Evolutionary conservation across 2,113 vertebrate species (phyloP), one percentile per base, ranked within the genome.

Genomic region (Eretmodus cyanostictus): DNA sequence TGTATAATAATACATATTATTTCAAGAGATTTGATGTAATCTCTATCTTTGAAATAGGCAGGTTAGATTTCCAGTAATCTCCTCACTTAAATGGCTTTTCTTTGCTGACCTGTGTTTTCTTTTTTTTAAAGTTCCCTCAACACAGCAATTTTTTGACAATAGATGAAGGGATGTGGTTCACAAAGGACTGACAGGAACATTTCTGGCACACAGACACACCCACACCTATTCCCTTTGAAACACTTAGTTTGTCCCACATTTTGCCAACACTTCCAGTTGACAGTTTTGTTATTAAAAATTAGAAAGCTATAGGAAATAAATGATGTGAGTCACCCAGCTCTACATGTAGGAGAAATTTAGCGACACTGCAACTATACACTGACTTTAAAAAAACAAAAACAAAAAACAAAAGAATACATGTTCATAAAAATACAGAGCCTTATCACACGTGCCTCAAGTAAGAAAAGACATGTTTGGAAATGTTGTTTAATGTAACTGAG

Each of bases 51-150:
- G 42, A 71, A 91, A 83, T n/a, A 55, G 19, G 22, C 55, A 59
- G 51, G 16, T 38, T 16, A 80, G 19, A 79, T 55, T 34, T 83
- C 7, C 42, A 54, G 76, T 86, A 83, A 93, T 80, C 79, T 47
- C 38, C 84, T 71, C 80, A 80, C 22, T 73, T 45, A 84, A 92
- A 71, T 85, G 85, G 73, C 8, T 88, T 91, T 89, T 84, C 86
- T 86, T 83, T 88, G 87, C 88, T 89, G 86, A 93, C 59, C n/a
- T 85, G 51, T 7, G 1, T n/a, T 87, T 89, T 47, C 11, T 22
- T 38, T 22, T 36, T 36, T 66, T n/a, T 12, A 5, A n/a, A 63
- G 54, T n/a, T 79, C 19, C 54, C 36, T 42, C n/a, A 83, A 61
- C 8, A 7, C 66, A 71, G 80, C 68, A 85, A 24, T 81, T 31